A percentile compares a stretch with the other conserved stretches of the same genome.
phyloP scores from a whole-genome alignment of 2,888 invertebrate species.

The Calliopum simillimum region DNA sequence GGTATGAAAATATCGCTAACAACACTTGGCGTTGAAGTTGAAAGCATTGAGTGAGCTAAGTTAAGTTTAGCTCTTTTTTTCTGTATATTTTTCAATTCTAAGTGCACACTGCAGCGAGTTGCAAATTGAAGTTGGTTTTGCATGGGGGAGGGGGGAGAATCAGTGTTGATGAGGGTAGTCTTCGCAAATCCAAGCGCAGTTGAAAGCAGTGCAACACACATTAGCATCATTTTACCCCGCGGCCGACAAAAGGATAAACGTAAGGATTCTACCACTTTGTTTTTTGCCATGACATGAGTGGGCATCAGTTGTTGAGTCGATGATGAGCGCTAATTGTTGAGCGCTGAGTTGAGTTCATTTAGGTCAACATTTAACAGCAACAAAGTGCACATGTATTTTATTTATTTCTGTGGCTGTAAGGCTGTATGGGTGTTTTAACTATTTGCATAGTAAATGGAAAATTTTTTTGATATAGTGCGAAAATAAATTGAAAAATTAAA shows the following conservation, averaged over 20 bases:
- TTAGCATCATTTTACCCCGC: slow-evolving; percentile 35
- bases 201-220: slow-evolving; percentile 34
- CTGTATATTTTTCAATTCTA: slow-evolving; percentile 41
- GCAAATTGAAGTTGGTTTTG: slow-evolving; percentile 5
- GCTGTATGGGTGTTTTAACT: slow-evolving; percentile 16
- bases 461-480: too few relatives aligned
- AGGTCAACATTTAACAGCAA: background rate
- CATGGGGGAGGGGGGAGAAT: background rate
- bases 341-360: background rate
- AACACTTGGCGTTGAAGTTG: too few relatives aligned
- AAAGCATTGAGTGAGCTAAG: too few relatives aligned
- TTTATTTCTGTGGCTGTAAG: background rate
- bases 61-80: too few relatives aligned
- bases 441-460: background rate
- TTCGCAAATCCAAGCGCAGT: slow-evolving; percentile 40
- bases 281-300: background rate
- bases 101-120: slow-evolving; percentile 34
- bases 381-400: too few relatives aligned
- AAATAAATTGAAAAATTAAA: too few relatives aligned
- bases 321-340: slow-evolving; percentile 8
- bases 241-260: background rate
- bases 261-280: background rate
- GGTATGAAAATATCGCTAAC: too few relatives aligned
- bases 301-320: background rate
- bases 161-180: background rate